Percentiles rank a stretch among this genome's conserved stretches.
Evolutionary conservation across 2,113 vertebrate genomes (phyloP).

Genomic region (Myiagra hebetior): DNA sequence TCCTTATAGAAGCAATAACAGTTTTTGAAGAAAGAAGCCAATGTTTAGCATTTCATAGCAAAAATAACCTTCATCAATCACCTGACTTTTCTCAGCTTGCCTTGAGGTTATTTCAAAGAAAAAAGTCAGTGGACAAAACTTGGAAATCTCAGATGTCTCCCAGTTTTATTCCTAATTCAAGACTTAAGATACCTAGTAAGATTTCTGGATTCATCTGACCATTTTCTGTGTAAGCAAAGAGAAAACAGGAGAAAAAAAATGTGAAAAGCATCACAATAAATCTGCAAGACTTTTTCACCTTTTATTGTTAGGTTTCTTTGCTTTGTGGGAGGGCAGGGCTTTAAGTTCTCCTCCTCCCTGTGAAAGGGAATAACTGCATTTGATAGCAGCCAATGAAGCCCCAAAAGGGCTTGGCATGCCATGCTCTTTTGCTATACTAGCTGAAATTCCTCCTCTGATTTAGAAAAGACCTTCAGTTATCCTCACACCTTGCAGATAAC

Average conservation of each 20-base stretch:
- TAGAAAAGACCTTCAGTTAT: neutral
- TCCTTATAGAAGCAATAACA: neutral
- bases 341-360: neutral
- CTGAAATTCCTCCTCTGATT: neutral
- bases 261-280: neutral
- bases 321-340: neutral
- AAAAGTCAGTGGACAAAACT: neutral
- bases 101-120: neutral
- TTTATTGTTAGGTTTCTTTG: neutral
- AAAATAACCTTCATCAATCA: neutral
- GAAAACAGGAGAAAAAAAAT: neutral
- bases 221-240: neutral
- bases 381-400: neutral
- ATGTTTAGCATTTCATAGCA: neutral
- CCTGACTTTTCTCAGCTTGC: neutral
- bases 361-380: neutral
- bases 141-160: neutral
- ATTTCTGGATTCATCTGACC: neutral
- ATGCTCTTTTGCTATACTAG: neutral
- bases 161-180: neutral
- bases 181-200: neutral
- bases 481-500: neutral
- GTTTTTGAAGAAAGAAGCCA: neutral
- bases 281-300: neutral
- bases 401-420: neutral